Evolutionary conservation across 2,797 vertebrate species (phyloP), one percentile per base, ranked within the genome.

Genomic region (Menidia menidia): DNA sequence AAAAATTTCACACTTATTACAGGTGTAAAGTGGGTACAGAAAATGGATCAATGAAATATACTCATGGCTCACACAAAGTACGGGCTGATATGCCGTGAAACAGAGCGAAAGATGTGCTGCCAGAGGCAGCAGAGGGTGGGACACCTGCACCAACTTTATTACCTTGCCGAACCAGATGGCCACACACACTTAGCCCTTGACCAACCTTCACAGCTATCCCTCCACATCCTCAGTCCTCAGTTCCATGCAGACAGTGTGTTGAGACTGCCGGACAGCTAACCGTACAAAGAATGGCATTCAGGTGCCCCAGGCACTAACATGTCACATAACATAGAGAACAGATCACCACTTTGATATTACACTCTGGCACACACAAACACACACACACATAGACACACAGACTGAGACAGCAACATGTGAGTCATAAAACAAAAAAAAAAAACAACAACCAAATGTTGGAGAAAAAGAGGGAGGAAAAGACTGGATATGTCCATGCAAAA

Each of bases 51-150:
- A 25, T 35, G 18, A n/a, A 64, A 62, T 56, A 42, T 30, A 19
- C 50, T 55, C 50, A 15, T 53, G 47, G 43, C 58, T 57, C 45
- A 52, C 57, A 68, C 68, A 70, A 68, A 75, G 77, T 84, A 77
- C 65, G 58, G 75, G 70, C 71, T 82, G 83, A 86, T 90, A 66
- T 82, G 82, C 86, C 68, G 85, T 66, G 70, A 58, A 58, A 70
- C 64, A 66, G 62, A 73, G 74, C 87, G 87, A 91, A 64, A 58
- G 90, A 91, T 90, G 84, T 81, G 86, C 84, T 87, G 87, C 89
- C 85, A 69, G 50, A 65, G 64, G 78, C 57, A 78, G 75, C 69
- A 55, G 31, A 71, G 62, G 44, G 73, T 60, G 74, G 50, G 54
- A 81, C 78, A 60, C 71, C 68, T 79, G 71, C 62, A 78, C 59